Percentiles rank a stretch among this genome's conserved stretches.
Evolutionary conservation across 2,797 vertebrate genomes (phyloP).

Genomic region (Spinus olivaceus): DNA sequence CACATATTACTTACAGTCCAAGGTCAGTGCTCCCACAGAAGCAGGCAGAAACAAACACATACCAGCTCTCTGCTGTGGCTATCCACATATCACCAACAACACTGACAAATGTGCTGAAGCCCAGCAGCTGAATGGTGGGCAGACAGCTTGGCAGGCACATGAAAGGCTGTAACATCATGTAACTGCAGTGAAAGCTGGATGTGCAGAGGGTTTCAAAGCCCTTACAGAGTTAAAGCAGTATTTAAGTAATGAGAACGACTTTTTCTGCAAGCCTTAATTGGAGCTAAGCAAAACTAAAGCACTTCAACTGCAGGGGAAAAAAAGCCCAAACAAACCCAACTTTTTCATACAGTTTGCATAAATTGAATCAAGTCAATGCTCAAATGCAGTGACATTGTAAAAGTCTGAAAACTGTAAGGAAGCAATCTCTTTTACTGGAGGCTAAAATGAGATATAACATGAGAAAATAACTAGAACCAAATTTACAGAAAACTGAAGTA

Average conservation of each 20-base stretch:
- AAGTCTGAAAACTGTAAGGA: background rate
- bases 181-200: background rate
- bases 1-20: rapidly evolving
- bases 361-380: background rate
- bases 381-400: background rate
- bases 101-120: background rate
- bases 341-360: background rate
- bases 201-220: rapidly evolving
- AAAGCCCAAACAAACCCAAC: background rate
- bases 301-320: background rate
- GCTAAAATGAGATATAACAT: background rate
- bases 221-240: background rate
- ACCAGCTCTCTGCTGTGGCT: background rate
- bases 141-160: background rate
- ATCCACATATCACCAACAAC: rapidly evolving
- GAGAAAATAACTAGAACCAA: background rate
- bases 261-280: background rate
- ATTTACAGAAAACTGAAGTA: background rate
- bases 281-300: background rate
- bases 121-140: background rate
- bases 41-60: background rate
- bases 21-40: background rate
- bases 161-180: background rate
- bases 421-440: background rate
- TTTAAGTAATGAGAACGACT: background rate